Conservation (phyloP, 1,140 invertebrate species). For the Bombus confusus region DNA sequence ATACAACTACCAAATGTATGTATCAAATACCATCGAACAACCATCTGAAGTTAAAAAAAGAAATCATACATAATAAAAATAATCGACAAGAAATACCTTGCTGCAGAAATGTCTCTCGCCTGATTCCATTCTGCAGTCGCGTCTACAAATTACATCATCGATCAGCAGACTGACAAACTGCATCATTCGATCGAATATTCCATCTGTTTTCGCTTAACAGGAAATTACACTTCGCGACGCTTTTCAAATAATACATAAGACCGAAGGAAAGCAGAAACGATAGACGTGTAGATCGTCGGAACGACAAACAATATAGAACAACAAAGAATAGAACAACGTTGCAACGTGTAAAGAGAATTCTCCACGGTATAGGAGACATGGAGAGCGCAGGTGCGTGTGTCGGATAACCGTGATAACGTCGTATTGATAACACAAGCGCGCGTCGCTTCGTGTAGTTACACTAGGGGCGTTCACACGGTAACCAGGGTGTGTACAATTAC, state of each 20-base stretch:
- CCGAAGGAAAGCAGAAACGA: background rate
- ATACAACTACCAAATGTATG: no score
- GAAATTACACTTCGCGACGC: background rate
- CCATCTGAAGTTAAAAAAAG: background rate
- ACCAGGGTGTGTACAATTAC: slow-evolving; percentile 27
- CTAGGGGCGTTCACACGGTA: slow-evolving; percentile 13
- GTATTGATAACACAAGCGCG: slow-evolving; percentile 12
- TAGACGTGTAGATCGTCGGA: background rate
- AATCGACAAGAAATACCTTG: background rate
- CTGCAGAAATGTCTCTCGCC: background rate
- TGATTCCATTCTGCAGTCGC: background rate
- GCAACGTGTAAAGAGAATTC: background rate
- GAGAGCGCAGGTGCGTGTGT: background rate
- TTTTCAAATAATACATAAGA: background rate
- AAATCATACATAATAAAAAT: background rate
- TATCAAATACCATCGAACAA: no score
- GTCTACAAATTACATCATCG: slow-evolving; percentile 7
- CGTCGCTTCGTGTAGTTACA: slow-evolving; percentile 22
- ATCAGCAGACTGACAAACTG: slow-evolving; percentile 16
- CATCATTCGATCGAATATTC: background rate
- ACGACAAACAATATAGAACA: background rate
- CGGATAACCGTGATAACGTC: slow-evolving; percentile 26
- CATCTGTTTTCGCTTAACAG: background rate
- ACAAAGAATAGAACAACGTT: background rate
- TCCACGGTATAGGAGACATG: no score